phyloP scores from a whole-genome alignment of 2,797 vertebrate genomes.

The Oreochromis grahami region DNA sequence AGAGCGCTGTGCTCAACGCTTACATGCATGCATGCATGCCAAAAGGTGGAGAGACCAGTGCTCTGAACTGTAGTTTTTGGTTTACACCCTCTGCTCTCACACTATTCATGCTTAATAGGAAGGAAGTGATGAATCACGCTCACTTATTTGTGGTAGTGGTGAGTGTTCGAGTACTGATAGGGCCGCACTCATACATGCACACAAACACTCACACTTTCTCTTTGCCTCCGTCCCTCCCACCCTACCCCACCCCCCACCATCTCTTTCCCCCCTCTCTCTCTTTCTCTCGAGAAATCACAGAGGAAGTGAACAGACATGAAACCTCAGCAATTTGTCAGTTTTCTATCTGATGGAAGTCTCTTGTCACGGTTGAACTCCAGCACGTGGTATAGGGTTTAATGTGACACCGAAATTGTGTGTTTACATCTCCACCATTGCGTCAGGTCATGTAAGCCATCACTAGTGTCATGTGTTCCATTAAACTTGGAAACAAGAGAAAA shows the following conservation, averaged over 20 bases:
- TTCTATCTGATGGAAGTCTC: constrained; percentile 34
- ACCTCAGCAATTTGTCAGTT: constrained; percentile 55
- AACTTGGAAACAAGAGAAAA: constrained; percentile 7
- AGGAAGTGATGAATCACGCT: constrained; percentile 75
- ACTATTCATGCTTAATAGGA: constrained; percentile 61
- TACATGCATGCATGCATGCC: background rate
- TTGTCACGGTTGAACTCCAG: constrained; percentile 29
- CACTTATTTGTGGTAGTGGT: constrained; percentile 65
- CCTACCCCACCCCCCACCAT: background rate
- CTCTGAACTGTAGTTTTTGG: constrained; percentile 29
- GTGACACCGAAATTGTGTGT: background rate
- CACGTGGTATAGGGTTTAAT: background rate
- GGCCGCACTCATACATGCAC: constrained; percentile 1
- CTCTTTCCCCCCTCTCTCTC: background rate
- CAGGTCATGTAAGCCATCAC: background rate
- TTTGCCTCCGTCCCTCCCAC: background rate
- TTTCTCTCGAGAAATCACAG: constrained; percentile 58
- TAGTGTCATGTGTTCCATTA: background rate
- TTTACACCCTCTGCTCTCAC: constrained; percentile 55
- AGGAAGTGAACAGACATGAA: constrained; percentile 59
- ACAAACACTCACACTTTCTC: background rate
- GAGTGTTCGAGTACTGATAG: constrained; percentile 57
- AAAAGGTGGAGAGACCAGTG: constrained; percentile 13
- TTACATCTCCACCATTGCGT: background rate
- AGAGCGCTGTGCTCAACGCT: background rate